Percentiles rank a stretch among this genome's conserved stretches.
Evolutionary conservation across 2,113 vertebrate genomes (phyloP).

Genomic region (Platichthys stellatus): DNA sequence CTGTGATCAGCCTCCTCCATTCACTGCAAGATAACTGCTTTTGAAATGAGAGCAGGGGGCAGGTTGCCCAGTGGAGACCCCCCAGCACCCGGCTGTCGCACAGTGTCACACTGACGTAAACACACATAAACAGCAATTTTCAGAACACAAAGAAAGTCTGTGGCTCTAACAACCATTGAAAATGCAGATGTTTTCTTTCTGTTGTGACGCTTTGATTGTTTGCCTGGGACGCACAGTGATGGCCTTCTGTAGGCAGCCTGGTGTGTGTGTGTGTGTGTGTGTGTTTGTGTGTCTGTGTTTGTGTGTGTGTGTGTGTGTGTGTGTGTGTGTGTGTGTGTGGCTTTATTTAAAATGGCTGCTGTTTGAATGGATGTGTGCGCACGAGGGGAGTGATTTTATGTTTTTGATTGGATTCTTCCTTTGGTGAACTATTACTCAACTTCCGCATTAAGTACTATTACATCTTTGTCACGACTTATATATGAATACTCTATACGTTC

Average conservation of each 20-base stretch:
- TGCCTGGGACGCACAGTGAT: conserved; percentile 15
- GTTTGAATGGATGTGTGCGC: conserved; percentile 44
- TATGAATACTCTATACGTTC: neutral
- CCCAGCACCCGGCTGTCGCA: neutral
- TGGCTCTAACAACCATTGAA: conserved; percentile 11
- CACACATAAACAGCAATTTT: neutral
- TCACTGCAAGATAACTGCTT: conserved; percentile 34
- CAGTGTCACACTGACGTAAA: neutral
- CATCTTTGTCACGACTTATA: no score
- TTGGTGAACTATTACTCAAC: neutral
- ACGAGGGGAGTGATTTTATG: conserved; percentile 1
- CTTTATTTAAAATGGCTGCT: conserved; percentile 60
- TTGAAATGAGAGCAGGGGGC: conserved; percentile 12
- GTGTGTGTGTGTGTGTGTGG: conserved; percentile 33
- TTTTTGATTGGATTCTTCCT: neutral
- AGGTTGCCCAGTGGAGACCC: neutral
- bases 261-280: neutral
- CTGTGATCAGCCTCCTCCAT: conserved; percentile 16
- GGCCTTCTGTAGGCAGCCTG: conserved; percentile 66
- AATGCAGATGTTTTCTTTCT: conserved; percentile 35
- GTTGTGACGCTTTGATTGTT: conserved; percentile 50
- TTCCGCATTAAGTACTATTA: neutral
- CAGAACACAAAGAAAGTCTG: neutral
- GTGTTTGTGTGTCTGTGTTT: neutral
- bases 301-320: neutral